Evolutionary conservation across 2,888 invertebrate genomes (phyloP).

Genomic region (Noctua comes): DNA sequence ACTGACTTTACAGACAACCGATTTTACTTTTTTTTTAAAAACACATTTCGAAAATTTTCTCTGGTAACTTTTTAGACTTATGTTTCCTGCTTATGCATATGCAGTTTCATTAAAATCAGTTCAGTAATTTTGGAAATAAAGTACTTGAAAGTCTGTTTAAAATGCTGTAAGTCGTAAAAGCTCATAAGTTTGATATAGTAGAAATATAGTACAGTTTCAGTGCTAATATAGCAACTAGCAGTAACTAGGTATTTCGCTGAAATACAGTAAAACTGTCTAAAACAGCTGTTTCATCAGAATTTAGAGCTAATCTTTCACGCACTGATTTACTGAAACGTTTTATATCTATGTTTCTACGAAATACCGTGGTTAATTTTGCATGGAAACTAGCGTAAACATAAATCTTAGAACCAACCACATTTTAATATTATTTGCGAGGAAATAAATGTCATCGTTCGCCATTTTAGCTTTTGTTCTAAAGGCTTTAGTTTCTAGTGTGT

Average conservation of each 20-base stretch:
- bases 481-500: slow-evolving; percentile 4
- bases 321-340: slow-evolving; percentile 43
- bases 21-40: no score
- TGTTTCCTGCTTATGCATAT: no score
- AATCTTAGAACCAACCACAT: slow-evolving; percentile 26
- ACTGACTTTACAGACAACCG: no score
- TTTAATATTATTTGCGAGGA: slow-evolving; percentile 30
- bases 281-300: slow-evolving; percentile 40
- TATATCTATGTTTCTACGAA: slow-evolving; percentile 38
- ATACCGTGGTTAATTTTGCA: slow-evolving; percentile 11
- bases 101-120: no score
- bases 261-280: slow-evolving; percentile 13
- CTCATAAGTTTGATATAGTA: neutral
- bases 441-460: slow-evolving; percentile 21
- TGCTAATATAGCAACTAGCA: neutral
- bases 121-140: no score
- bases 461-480: slow-evolving; percentile 19
- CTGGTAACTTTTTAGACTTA: no score
- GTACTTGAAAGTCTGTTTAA: no score
- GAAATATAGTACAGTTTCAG: neutral
- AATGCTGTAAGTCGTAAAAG: no score
- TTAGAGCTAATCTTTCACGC: slow-evolving; percentile 53
- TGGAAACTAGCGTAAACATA: slow-evolving; percentile 9
- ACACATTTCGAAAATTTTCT: no score
- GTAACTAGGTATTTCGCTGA: slow-evolving; percentile 8